A percentile compares a stretch with the other conserved stretches of the same genome.
Evolutionary conservation across 2,888 invertebrate genomes (phyloP).

Genomic region (Ephialtes manifestator): DNA sequence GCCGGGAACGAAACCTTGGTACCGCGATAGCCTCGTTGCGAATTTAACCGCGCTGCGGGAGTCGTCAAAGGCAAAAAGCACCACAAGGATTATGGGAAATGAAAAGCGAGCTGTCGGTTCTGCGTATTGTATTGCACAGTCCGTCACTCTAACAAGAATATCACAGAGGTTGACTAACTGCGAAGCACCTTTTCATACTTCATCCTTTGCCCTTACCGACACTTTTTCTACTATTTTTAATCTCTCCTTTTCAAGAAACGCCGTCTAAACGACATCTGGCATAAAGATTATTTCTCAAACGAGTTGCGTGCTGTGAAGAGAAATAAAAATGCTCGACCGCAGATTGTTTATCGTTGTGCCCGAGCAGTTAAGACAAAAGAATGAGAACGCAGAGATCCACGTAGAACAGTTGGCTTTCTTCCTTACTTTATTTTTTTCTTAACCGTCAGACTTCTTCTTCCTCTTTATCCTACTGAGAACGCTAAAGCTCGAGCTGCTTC

Average conservation of each 20-base stretch:
- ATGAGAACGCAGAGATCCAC: constrained; percentile 16
- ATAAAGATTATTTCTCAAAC: constrained; percentile 38
- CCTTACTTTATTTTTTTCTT: background rate
- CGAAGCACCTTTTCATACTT: constrained; percentile 12
- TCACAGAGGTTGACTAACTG: constrained; percentile 10
- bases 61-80: constrained; percentile 60
- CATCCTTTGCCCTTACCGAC: background rate
- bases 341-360: constrained; percentile 37
- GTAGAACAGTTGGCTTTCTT: constrained; percentile 20
- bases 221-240: background rate
- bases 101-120: constrained; percentile 39
- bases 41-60: constrained; percentile 33
- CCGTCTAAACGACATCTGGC: constrained; percentile 39
- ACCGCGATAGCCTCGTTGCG: constrained; percentile 24
- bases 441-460: constrained; percentile 12
- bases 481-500: constrained; percentile 10
- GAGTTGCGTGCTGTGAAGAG: background rate
- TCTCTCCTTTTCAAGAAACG: background rate
- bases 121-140: constrained; percentile 3
- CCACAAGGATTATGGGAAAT: constrained; percentile 47
- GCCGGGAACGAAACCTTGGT: constrained; percentile 9
- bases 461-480: constrained; percentile 23
- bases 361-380: constrained; percentile 31
- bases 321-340: constrained; percentile 39
- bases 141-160: background rate